These are phyloP conservation scores for Cydia fagiglandana DNA, from an alignment of 1,140 invertebrate species.

Conservation along the genomic window DNA sequence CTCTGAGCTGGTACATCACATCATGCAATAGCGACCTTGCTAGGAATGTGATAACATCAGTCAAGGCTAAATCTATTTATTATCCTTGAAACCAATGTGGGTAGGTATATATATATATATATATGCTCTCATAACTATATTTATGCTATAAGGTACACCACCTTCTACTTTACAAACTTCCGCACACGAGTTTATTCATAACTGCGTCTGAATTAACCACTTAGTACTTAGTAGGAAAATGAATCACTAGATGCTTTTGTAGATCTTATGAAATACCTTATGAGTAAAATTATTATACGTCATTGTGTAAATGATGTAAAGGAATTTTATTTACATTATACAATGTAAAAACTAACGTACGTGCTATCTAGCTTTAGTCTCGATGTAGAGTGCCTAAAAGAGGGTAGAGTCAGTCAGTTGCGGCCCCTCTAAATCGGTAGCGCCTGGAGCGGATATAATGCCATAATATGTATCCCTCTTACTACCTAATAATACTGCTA, in stretches of 20 bases:
- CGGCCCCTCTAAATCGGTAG: neutral
- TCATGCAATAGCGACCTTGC: conserved; percentile 3
- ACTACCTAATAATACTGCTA: neutral
- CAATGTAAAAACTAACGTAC: neutral
- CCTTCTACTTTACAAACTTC: neutral
- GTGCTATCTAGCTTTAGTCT: neutral
- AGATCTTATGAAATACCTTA: neutral
- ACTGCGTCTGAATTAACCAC: conserved; percentile 6
- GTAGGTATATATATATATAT: neutral
- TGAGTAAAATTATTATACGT: neutral
- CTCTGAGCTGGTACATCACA: neutral
- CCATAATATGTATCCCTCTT: neutral
- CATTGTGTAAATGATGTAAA: neutral
- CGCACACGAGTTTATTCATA: neutral
- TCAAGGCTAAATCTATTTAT: neutral
- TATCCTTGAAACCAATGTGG: neutral
- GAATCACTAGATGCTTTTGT: conserved; percentile 2
- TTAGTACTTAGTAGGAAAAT: neutral
- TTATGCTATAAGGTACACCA: neutral
- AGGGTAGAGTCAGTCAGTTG: neutral
- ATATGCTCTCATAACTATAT: neutral
- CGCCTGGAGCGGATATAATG: neutral
- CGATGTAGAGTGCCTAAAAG: neutral
- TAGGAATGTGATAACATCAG: neutral
- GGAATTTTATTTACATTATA: neutral